phyloP scores from a whole-genome alignment of 2,113 vertebrate genomes.

The Rhinoderma darwinii region DNA sequence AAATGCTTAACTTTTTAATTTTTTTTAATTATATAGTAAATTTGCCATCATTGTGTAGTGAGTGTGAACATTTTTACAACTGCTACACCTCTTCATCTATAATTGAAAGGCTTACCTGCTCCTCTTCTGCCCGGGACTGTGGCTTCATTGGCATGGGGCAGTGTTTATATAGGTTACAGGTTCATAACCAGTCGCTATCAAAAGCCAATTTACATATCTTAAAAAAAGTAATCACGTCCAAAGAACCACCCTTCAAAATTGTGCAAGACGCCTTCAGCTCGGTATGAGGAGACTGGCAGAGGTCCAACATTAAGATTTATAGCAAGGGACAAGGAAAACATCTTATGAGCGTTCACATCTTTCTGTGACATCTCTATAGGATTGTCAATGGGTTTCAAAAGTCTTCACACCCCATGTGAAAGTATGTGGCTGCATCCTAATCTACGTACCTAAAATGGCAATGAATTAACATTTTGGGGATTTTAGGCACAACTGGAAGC shows the following conservation, averaged over 20 bases:
- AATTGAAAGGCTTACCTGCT: slow-evolving; percentile 11
- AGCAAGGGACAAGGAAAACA: not conserved
- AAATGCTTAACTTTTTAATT: too few species aligned
- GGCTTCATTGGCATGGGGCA: not conserved
- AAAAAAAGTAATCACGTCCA: not conserved
- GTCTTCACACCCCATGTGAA: not conserved
- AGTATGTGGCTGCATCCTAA: not conserved
- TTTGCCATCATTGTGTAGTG: too few species aligned
- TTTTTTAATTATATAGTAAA: too few species aligned
- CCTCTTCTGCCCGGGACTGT: slow-evolving; percentile 14
- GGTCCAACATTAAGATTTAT: not conserved
- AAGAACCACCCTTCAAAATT: slow-evolving; percentile 8
- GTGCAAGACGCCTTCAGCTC: slow-evolving; percentile 57
- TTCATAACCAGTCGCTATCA: not conserved
- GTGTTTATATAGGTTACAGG: slow-evolving; percentile 17
- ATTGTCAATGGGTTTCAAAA: not conserved
- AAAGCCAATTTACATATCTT: slow-evolving; percentile 27
- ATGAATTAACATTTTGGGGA: not conserved
- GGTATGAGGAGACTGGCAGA: slow-evolving; percentile 72
- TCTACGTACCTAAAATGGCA: not conserved
- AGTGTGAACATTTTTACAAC: not conserved
- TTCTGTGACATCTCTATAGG: not conserved
- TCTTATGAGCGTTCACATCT: not conserved
- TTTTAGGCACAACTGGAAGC: not conserved
- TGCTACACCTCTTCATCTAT: not conserved